Base-by-base conservation (phyloP, 37 sponge, comb jelly and placozoan genomes). In the Tethya wilhelma region DNA sequence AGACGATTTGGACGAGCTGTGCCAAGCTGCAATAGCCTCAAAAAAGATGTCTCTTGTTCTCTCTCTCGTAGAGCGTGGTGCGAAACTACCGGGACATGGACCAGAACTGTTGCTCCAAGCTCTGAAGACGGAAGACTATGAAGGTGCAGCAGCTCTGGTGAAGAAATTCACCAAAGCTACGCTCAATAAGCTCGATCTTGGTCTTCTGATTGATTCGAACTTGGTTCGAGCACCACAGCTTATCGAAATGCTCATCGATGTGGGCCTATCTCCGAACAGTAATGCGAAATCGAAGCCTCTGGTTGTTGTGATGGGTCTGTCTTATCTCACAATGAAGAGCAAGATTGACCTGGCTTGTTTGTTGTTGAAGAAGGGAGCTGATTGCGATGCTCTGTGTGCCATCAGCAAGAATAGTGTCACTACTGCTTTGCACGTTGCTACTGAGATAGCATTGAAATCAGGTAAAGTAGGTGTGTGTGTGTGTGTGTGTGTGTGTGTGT, bases 371-470 rank as follows among this genome's bases (percentile, higher is more conserved):
- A 39, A 33, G 20, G 88, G 88, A 0, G 79, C 65, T 17, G 41
- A 81, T 30, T 56, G 74, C 43, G 31, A 32, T 30, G 49, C 64
- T 2, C 49, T 87, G 7, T 60, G 82, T 44, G 59, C 60, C 22
- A 42, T n/a, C 14, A 62, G 71, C 44, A 38, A 71, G 38, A 17
- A 34, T 2, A 44, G 7, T 22, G n/a, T n/a, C n/a, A 62, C 77
- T 26, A 83, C 77, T 44, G 75, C 89, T 37, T 42, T 89, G 33
- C 89, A 89, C 78, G 84, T 66, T 40, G 89, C 89, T 26, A 78
- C 79, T 43, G 75, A 67, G 20, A 28, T 89, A 29, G 84, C 84
- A 23, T 34, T 89, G 22, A 59, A 78, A 71, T 58, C 89, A 73
- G 79, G 89, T 89, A 64, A 40, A 30, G 67, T 34, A 22, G 17